Conservation (phyloP, 2,797 vertebrate species). For the Intellagama lesueurii region DNA sequence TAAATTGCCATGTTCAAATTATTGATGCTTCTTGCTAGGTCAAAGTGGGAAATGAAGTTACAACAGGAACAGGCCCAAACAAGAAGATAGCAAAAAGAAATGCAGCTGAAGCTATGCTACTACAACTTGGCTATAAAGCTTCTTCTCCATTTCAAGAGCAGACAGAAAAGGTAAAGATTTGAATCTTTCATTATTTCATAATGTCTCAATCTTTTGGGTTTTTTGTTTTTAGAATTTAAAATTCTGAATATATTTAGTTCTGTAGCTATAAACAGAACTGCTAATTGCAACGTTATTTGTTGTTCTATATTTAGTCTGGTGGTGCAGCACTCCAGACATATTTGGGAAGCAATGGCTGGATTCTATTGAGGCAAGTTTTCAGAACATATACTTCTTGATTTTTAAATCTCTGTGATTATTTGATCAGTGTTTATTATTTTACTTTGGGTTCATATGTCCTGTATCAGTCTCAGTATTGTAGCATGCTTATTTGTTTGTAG, state of each 20-base stretch:
- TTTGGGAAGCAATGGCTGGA: neutral
- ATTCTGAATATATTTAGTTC: neutral
- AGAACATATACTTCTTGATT: rapidly evolving
- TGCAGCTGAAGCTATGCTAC: conserved; percentile 95
- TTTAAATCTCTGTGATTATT: conserved; percentile 23
- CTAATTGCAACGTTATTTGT: neutral
- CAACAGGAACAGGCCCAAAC: conserved; percentile 95
- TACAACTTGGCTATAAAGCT: conserved; percentile 96
- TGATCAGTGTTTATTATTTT: neutral
- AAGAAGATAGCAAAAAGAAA: conserved; percentile 99
- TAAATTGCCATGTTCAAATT: conserved; percentile 37
- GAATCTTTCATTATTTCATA: neutral
- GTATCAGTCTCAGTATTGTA: neutral
- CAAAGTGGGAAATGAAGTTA: conserved; percentile 91
- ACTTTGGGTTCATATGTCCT: neutral
- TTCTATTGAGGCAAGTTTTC: conserved; percentile 4
- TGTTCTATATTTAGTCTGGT: neutral
- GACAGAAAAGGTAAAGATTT: conserved; percentile 82
- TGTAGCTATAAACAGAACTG: neutral
- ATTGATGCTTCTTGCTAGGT: conserved; percentile 80
- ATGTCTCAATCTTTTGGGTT: neutral
- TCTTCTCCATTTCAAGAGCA: conserved; percentile 89
- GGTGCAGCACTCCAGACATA: neutral
- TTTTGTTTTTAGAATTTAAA: neutral
- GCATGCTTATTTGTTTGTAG: no score